Evolutionary conservation across 2,888 invertebrate genomes (phyloP).

Genomic region (Ditula angustiorana): DNA sequence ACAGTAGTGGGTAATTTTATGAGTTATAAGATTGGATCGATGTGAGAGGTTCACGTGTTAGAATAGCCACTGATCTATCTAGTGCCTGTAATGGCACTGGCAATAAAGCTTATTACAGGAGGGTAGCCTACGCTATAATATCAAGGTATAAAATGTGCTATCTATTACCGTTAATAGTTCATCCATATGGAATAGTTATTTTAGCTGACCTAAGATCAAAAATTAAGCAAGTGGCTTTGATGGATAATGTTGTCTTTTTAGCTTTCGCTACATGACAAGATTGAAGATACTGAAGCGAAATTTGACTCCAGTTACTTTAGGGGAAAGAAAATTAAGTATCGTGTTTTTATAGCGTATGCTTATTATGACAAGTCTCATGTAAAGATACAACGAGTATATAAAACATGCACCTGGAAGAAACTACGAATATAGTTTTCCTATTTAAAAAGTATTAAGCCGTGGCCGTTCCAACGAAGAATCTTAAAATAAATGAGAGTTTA

Average conservation of each 20-base stretch:
- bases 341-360: not conserved
- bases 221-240: not conserved
- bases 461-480: constrained; percentile 1
- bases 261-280: constrained; percentile 27
- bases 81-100: constrained; percentile 16
- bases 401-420: too few relatives aligned
- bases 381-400: too few relatives aligned
- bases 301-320: not conserved
- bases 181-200: constrained; percentile 1
- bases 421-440: too few relatives aligned
- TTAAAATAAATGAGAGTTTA: constrained; percentile 30
- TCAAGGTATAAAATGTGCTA: constrained; percentile 16
- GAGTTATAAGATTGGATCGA: constrained; percentile 50
- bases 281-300: not conserved
- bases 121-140: not conserved
- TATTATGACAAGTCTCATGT: too few relatives aligned
- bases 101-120: constrained; percentile 29
- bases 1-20: constrained; percentile 47
- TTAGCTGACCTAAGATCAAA: constrained; percentile 8
- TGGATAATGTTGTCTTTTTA: constrained; percentile 1
- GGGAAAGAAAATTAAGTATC: not conserved
- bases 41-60: constrained; percentile 26
- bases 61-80: constrained; percentile 2
- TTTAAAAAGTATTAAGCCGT: constrained; percentile 10
- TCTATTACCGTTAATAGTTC: constrained; percentile 17